Base-by-base conservation (phyloP, 2,113 vertebrate species). In the Lynx canadensis region DNA sequence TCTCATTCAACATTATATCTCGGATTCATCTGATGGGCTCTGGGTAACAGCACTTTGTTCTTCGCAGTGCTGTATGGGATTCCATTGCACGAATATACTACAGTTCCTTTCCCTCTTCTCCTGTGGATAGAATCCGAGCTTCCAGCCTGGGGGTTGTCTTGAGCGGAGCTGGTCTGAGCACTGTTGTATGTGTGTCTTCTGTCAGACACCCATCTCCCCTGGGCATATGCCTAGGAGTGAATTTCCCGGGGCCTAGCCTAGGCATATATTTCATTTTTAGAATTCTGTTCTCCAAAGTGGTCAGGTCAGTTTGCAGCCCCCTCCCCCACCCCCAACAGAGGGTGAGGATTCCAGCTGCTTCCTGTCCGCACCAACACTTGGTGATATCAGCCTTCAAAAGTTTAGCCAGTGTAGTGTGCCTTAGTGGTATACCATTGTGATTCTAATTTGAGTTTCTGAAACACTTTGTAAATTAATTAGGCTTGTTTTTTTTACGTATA, bases 181-280 rank as follows among this genome's bases (percentile, higher is more conserved):
- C 36, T 13, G 27, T 21, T 13, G 2, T 74, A 16, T 38, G 68
- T 45, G 45, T 19, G 65, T 86, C 84, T 69, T 38, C 66, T 52
- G 33, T 23, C 4, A 33, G 21, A 50, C 23, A 7, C 33, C 25
- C 48, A 27, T 55, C 36, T 68, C 7, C n/a, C 33, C 4, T 25
- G 31, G 21, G 31, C 1, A 0, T n/a, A 25, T 15, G 18, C 19
- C 57, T 9, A 25, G 3, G 16, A 33, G 60, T 18, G 82, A 86
- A 78, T 10, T 86, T 85, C 23, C n/a, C n/a, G 73, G 36, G 60
- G 18, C 29, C 15, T 19, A 5, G 9, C 21, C 9, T 27, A 52
- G 91, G 18, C n/a, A 21, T 71, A 19, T n/a, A 33, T 76, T 86
- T 52, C 50, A 93, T 65, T 55, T 69, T 79, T 41, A 45, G 10